A percentile compares a stretch with the other conserved stretches of the same genome.
Evolutionary conservation across 1,140 invertebrate species (phyloP).

Genomic region (Akabosia matsudoensis): DNA sequence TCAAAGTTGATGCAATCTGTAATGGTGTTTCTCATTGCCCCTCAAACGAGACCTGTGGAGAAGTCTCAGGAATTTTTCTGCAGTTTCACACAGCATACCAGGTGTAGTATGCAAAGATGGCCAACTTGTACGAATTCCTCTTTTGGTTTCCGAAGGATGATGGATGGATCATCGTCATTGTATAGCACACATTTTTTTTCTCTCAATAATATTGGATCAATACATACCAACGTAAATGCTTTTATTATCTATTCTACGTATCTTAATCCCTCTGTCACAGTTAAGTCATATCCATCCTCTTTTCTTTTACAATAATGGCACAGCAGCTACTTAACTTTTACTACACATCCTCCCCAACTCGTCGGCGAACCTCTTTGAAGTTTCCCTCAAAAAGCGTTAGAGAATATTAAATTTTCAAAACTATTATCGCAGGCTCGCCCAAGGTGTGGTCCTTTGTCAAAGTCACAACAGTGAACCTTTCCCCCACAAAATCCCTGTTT

Average conservation of each 20-base stretch:
- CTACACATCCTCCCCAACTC: not conserved
- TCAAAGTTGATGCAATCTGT: too few species aligned
- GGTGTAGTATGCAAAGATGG: too few species aligned
- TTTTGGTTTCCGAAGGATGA: too few species aligned
- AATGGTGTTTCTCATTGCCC: too few species aligned
- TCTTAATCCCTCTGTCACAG: not conserved
- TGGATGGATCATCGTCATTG: too few species aligned
- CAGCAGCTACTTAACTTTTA: constrained; percentile 5
- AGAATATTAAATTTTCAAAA: constrained; percentile 23
- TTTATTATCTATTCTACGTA: not conserved
- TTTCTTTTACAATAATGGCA: constrained; percentile 2
- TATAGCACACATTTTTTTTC: too few species aligned
- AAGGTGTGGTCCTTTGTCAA: constrained; percentile 23
- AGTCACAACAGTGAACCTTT: constrained; percentile 8
- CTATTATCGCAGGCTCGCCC: constrained; percentile 21
- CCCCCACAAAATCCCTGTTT: not conserved
- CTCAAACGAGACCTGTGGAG: too few species aligned
- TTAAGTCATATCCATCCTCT: constrained; percentile 23
- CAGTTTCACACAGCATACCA: too few species aligned
- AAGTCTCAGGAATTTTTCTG: too few species aligned
- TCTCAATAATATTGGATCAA: not conserved
- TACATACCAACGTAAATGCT: not conserved
- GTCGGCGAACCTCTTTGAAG: not conserved
- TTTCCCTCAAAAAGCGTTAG: constrained; percentile 1
- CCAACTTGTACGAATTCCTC: too few species aligned